Evolutionary conservation across 2,113 vertebrate species (phyloP).

Genomic region (Gallinago jamesoni): DNA sequence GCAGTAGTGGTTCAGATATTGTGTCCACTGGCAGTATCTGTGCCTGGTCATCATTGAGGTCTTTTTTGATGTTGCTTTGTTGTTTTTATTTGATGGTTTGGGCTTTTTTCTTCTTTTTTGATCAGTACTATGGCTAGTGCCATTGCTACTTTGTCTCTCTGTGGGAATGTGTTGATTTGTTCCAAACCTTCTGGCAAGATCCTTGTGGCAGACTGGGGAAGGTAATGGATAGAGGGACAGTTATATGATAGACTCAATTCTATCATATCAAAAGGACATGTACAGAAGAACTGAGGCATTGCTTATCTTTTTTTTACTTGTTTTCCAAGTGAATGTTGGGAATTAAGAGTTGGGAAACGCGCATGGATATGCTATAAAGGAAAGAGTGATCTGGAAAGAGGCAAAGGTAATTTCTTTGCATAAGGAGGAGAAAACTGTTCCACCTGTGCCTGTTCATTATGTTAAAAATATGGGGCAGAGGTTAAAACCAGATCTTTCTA

Average conservation of each 20-base stretch:
- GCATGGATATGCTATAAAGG: not conserved
- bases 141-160: not conserved
- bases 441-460: not conserved
- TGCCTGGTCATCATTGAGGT: not conserved
- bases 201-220: not conserved
- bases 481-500: not conserved
- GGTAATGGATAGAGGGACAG: not conserved
- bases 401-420: not conserved
- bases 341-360: not conserved
- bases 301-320: not conserved
- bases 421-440: not conserved
- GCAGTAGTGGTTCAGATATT: not conserved
- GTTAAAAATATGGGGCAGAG: not conserved
- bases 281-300: not conserved
- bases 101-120: fast-evolving
- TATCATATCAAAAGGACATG: not conserved
- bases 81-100: not conserved
- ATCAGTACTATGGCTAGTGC: not conserved
- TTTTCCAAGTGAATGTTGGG: not conserved
- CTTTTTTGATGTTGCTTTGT: not conserved
- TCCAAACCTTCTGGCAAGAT: not conserved
- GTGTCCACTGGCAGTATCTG: not conserved
- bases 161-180: not conserved
- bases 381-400: not conserved
- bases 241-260: not conserved